Evolutionary conservation across 2,113 vertebrate species (phyloP).

Genomic region (Pantherophis guttatus): DNA sequence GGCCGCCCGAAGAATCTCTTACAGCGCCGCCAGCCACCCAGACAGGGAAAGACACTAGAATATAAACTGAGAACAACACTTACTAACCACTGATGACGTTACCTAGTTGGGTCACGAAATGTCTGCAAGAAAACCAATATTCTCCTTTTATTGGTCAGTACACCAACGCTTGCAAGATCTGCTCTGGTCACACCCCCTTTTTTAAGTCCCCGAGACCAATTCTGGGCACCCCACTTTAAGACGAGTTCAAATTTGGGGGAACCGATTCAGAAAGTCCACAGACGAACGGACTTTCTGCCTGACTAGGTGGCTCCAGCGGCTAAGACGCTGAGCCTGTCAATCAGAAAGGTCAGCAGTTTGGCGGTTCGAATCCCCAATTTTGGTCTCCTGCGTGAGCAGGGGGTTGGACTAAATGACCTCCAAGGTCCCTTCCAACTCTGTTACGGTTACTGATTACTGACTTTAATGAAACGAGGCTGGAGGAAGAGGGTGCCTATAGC

Average conservation of each 20-base stretch:
- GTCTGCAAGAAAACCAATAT: neutral
- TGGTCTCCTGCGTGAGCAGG: no score
- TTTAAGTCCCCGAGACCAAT: neutral
- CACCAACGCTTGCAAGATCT: neutral
- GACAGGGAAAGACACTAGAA: neutral
- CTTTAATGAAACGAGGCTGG: neutral
- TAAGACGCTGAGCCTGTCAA: no score
- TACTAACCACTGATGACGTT: neutral
- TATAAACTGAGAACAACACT: neutral
- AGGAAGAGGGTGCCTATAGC: neutral
- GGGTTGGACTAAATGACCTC: no score
- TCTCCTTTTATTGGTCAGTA: neutral
- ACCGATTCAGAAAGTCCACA: neutral
- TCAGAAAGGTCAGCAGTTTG: no score
- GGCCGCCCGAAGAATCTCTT: neutral
- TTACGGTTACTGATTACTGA: no score
- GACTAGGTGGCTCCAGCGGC: no score
- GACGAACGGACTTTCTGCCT: neutral
- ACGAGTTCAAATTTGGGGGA: neutral
- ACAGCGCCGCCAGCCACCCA: neutral
- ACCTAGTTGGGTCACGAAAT: neutral
- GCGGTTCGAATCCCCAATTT: no score
- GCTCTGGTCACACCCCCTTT: neutral
- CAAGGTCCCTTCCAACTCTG: no score
- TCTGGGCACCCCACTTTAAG: neutral